Conservation (phyloP, 2,113 vertebrate genomes). For the Malurus melanocephalus region DNA sequence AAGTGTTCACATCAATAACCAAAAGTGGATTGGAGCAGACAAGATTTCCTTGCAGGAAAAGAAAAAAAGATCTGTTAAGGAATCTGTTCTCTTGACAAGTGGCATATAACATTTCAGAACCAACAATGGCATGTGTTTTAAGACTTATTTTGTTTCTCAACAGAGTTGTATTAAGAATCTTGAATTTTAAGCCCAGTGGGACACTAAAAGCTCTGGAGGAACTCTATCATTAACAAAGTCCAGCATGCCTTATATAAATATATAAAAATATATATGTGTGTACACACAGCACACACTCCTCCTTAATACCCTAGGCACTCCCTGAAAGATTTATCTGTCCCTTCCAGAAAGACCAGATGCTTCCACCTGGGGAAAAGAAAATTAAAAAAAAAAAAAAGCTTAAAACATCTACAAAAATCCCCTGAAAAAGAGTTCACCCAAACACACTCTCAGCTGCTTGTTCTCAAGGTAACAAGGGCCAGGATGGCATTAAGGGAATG, state of each 20-base stretch:
- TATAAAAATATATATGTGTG: accelerated
- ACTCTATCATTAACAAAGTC: not conserved
- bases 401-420: not conserved
- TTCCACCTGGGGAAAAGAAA: not conserved
- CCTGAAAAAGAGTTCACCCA: not conserved
- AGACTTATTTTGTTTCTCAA: slow-evolving; percentile 5
- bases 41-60: slow-evolving; percentile 20
- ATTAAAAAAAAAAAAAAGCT: not conserved
- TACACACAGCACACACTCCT: not conserved
- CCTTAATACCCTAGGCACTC: not conserved
- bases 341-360: not conserved
- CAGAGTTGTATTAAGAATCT: slow-evolving; percentile 27
- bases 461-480: not conserved
- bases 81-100: not conserved
- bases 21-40: slow-evolving; percentile 24
- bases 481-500: not conserved
- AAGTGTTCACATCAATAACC: slow-evolving; percentile 36
- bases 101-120: not conserved
- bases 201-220: not conserved
- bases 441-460: not conserved
- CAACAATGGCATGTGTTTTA: not conserved
- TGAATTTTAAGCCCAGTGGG: slow-evolving; percentile 29
- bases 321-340: not conserved
- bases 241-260: not conserved
- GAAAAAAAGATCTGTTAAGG: not conserved